phyloP scores from a whole-genome alignment of 1,140 invertebrate species.

The Leptopilina boulardi region DNA sequence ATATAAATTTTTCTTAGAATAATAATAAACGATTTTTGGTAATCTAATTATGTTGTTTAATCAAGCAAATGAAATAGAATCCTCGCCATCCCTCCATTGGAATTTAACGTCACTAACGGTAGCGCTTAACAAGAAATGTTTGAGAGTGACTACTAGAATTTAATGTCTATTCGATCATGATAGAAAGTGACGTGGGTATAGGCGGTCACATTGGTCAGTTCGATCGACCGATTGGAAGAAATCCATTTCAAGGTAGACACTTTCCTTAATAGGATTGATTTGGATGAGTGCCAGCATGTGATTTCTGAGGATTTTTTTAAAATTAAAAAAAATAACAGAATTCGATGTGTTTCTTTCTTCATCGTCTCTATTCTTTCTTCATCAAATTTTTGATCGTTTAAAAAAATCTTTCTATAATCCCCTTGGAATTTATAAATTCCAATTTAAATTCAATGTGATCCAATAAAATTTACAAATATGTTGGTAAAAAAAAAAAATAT shows the following conservation, averaged over 20 bases:
- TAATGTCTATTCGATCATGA: constrained; percentile 52
- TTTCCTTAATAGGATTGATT: constrained; percentile 69
- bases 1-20: constrained; percentile 17
- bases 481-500: constrained; percentile 52
- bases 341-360: too few species aligned
- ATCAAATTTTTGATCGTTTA: too few species aligned
- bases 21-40: background rate
- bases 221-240: constrained; percentile 59
- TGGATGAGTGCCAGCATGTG: constrained; percentile 57
- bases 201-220: constrained; percentile 50
- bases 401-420: too few species aligned
- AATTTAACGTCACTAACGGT: constrained; percentile 52
- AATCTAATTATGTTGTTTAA: background rate
- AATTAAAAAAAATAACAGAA: constrained; percentile 51
- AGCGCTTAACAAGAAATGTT: constrained; percentile 51
- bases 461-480: too few species aligned
- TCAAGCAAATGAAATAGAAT: background rate
- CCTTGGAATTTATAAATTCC: too few species aligned
- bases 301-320: constrained; percentile 57
- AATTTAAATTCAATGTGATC: too few species aligned
- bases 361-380: too few species aligned
- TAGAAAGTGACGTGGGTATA: constrained; percentile 58
- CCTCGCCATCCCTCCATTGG: background rate
- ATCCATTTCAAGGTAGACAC: constrained; percentile 61
- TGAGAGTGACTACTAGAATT: constrained; percentile 53